Evolutionary conservation across 1,140 invertebrate species (phyloP), one percentile per base, ranked within the genome.

Genomic region (Sinonovacula constricta): DNA sequence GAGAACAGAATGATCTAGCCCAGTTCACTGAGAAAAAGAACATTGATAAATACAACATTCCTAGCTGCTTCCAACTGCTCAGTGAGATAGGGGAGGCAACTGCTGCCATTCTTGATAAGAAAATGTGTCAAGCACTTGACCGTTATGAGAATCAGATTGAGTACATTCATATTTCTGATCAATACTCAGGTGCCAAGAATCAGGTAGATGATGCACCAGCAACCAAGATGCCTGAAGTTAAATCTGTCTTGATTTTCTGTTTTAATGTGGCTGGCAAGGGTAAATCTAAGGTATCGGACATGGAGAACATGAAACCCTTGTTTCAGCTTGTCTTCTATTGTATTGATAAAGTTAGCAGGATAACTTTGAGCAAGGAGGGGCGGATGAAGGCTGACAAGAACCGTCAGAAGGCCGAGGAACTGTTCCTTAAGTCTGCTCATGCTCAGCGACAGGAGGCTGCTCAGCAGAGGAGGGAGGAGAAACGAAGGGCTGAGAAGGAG

Each of bases 101-200:
- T 31, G 93, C 94, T 78, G 94, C 94, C 53, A 93, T 98, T 75
- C 90, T 96, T n/a, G 97, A 99, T 92, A 93, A 94, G 72, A 95
- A 96, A 90, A 86, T 92, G 34, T 83, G 88, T 63, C 93, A 95
- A 80, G 94, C 96, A 59, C 92, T 99, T 75, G 94, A 95, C 77
- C 97, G 96, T 91, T 98, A 96, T 92, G 93, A 95, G 81, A 93
- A 95, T 78, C 93, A 94, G 85, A 94, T 99, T 84, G 98, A 99
- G 89, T 99, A 95, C 91, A 96, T 99, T 90, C 98, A 99, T 92
- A 95, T 99, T 86, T 98, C 97, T 71, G 98, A 99, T 92, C 96
- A 98, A 88, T 99, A 95, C 91, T 95, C 95, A 83, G 92, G 98
- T 53, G 93, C 93, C 5, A 97, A 98, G 90, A 94, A 95, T 87